These are phyloP conservation scores for Pelobates cultripes DNA, from an alignment of 2,797 vertebrate genomes.

Conservation along the genomic window DNA sequence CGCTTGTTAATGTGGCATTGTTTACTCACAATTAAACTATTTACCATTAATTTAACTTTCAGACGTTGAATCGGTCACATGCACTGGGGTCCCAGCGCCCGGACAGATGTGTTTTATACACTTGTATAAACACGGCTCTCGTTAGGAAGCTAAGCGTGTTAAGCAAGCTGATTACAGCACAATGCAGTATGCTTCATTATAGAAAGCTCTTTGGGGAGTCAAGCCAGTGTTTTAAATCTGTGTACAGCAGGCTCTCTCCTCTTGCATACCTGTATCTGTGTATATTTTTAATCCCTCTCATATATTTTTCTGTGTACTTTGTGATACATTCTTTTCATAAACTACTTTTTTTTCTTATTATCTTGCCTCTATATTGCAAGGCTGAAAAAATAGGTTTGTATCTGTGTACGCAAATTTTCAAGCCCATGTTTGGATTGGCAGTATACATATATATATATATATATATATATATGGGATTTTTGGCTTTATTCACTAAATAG, in stretches of 20 bases:
- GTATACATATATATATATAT: too few relatives aligned
- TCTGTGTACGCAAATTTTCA: too few relatives aligned
- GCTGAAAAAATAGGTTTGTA: too few relatives aligned
- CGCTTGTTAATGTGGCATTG: constrained; percentile 72
- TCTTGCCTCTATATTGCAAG: background rate
- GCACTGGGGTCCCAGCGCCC: constrained; percentile 67
- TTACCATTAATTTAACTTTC: constrained; percentile 74
- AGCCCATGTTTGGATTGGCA: too few relatives aligned
- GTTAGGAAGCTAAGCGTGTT: constrained; percentile 71
- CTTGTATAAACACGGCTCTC: constrained; percentile 71
- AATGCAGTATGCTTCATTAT: constrained; percentile 71
- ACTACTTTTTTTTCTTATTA: too few relatives aligned
- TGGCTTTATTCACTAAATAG: too few relatives aligned
- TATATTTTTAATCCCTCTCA: background rate
- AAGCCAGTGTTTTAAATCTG: background rate
- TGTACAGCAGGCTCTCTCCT: background rate
- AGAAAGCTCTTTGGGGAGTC: constrained; percentile 46
- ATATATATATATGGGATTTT: too few relatives aligned
- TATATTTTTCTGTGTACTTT: too few relatives aligned
- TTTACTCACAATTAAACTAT: constrained; percentile 80
- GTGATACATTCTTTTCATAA: too few relatives aligned
- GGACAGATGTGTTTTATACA: constrained; percentile 74
- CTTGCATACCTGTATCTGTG: constrained; percentile 13
- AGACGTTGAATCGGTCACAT: constrained; percentile 71
- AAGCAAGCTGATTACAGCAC: constrained; percentile 69